Evolutionary conservation across 2,888 invertebrate species (phyloP), one percentile per base, ranked within the genome.

Genomic region (Heliconius aoede): DNA sequence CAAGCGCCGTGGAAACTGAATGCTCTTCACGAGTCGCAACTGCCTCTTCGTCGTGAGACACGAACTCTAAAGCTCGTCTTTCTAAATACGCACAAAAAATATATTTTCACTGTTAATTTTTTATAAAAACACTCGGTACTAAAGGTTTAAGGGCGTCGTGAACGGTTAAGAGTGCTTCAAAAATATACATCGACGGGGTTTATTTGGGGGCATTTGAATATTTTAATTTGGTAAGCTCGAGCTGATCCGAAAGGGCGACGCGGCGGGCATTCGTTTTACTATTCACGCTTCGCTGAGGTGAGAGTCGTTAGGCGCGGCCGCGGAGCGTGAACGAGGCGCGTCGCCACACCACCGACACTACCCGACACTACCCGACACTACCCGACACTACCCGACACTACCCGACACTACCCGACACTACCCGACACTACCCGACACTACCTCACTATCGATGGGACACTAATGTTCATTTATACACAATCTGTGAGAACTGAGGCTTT

Each of bases 161-260:
- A 61, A 67, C 67, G 55, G 69, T n/a, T 24, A 55, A 76, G 75
- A 51, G 75, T 21, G 36, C 71, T 76, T 71, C 62, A 71, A 40
- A 69, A 32, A 30, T 68, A 74, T 62, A 74, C 67, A 67, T 65
- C 65, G 24, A 46, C 60, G 68, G 32, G 68, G 68, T 26, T 51
- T 64, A 51, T 76, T 71, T n/a, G 46, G 69, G 67, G 46, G 73
- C 61, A 68, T 73, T 24, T 76, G 62, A 76, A 76, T 69, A 61
- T 73, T 76, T 55, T 73, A 73, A 76, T 76, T 69, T 69, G 73
- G 61, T 61, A 64, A 55, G 76, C 76, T 73, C 76, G 68, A 62
- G 76, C 69, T 15, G 62, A 4, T 62, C 51, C 30, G 62, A 76
- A 76, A 76, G 76, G 58, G 26, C 46, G 46, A 58, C 72, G 32